phyloP scores from a whole-genome alignment of 2,888 invertebrate genomes.

The Calliopum simillimum region DNA sequence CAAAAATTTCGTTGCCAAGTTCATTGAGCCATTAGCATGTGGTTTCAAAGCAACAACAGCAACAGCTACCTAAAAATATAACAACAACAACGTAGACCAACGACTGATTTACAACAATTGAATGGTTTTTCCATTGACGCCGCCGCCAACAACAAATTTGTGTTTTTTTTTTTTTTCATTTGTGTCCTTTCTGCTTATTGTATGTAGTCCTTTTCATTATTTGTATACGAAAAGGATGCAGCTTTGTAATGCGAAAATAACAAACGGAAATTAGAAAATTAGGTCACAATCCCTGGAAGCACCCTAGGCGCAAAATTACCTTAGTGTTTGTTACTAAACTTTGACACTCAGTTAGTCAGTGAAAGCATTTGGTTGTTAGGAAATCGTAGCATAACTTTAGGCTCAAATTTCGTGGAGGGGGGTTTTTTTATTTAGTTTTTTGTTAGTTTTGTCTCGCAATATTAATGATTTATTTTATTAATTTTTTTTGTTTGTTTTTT shows the following conservation, averaged over 20 bases:
- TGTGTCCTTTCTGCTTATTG: too few species aligned
- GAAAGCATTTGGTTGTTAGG: too few species aligned
- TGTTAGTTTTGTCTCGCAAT: neutral
- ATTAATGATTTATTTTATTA: neutral
- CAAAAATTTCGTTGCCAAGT: constrained; percentile 48
- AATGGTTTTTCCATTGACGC: too few species aligned
- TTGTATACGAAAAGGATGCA: neutral
- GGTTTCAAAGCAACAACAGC: constrained; percentile 5
- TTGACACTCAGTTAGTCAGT: too few species aligned
- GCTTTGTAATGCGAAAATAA: constrained; percentile 33
- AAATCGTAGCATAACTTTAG: too few species aligned
- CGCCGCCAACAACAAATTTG: too few species aligned
- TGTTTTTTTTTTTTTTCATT: too few species aligned
- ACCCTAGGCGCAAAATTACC: neutral
- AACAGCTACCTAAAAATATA: constrained; percentile 17
- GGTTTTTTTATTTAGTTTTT: neutral
- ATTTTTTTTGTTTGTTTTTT: neutral
- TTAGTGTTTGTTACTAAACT: too few species aligned
- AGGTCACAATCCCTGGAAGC: constrained; percentile 14
- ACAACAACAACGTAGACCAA: neutral
- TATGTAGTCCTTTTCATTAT: too few species aligned
- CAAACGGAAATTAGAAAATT: constrained; percentile 43
- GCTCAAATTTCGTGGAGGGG: neutral
- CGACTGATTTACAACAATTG: too few species aligned
- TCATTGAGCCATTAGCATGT: constrained; percentile 46